phyloP scores from a whole-genome alignment of 2,888 invertebrate species.

The Synanthedon myopaeformis region DNA sequence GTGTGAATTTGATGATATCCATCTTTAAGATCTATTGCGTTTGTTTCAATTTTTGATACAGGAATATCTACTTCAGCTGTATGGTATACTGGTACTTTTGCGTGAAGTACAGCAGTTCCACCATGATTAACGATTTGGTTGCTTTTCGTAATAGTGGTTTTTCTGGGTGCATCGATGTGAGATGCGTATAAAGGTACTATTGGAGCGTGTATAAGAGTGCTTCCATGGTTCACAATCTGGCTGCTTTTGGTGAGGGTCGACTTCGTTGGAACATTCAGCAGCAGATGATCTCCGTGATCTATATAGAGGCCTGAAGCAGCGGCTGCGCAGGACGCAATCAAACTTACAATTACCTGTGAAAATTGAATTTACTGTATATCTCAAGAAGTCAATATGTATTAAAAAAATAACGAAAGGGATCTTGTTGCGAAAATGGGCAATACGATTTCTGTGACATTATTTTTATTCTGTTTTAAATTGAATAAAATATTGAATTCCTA shows the following conservation, averaged over 20 bases:
- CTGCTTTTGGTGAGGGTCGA: constrained; percentile 33
- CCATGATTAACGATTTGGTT: constrained; percentile 45
- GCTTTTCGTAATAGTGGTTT: constrained; percentile 37
- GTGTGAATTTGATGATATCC: neutral
- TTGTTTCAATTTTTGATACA: constrained; percentile 10
- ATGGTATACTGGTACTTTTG: constrained; percentile 22
- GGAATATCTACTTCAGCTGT: constrained; percentile 15
- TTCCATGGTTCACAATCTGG: constrained; percentile 35
- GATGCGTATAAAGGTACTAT: neutral
- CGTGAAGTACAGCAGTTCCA: constrained; percentile 24
- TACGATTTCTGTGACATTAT: too few relatives aligned
- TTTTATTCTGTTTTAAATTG: too few relatives aligned
- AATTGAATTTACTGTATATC: too few relatives aligned
- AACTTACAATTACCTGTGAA: constrained; percentile 14
- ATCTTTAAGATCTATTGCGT: neutral
- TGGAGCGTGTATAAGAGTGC: constrained; percentile 24
- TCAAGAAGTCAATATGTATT: too few relatives aligned
- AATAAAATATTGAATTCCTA: too few relatives aligned
- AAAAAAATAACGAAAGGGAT: too few relatives aligned
- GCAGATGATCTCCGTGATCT: constrained; percentile 22
- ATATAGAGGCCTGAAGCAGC: constrained; percentile 33
- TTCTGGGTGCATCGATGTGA: constrained; percentile 4
- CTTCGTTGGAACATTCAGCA: constrained; percentile 22
- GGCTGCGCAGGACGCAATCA: constrained; percentile 27
- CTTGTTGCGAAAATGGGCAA: too few relatives aligned